Evolutionary conservation across 1,140 invertebrate species (phyloP).

Genomic region (Bombus haemorrhoidalis): DNA sequence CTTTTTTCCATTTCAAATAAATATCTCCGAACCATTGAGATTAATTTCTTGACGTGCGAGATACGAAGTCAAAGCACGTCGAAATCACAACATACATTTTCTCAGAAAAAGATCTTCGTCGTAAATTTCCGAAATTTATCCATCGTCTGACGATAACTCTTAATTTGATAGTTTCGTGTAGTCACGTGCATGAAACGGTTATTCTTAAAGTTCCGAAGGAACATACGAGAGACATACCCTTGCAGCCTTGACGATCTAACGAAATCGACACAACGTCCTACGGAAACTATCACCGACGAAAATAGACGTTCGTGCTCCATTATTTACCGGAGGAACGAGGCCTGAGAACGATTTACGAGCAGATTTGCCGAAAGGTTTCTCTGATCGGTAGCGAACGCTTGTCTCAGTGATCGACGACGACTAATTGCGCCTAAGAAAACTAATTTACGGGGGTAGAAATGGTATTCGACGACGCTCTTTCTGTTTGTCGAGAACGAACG

Average conservation of each 20-base stretch:
- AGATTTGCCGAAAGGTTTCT: constrained; percentile 35
- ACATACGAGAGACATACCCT: neutral
- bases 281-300: neutral
- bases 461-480: constrained; percentile 9
- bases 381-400: constrained; percentile 31
- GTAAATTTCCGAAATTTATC: neutral
- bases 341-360: constrained; percentile 45
- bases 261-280: neutral
- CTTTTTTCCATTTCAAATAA: too few species aligned
- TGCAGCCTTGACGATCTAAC: neutral
- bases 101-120: neutral
- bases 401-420: constrained; percentile 40
- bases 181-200: neutral
- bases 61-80: too few species aligned
- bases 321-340: constrained; percentile 22
- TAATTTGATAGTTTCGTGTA: neutral
- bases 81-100: too few species aligned
- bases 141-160: neutral
- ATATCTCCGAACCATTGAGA: neutral
- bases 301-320: constrained; percentile 27
- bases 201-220: neutral
- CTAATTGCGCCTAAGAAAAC: constrained; percentile 57
- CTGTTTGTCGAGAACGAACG: constrained; percentile 50
- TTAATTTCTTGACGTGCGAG: neutral
- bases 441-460: constrained; percentile 50